Evolutionary conservation across 2,888 invertebrate species (phyloP).

Genomic region (Tinea semifulvella): DNA sequence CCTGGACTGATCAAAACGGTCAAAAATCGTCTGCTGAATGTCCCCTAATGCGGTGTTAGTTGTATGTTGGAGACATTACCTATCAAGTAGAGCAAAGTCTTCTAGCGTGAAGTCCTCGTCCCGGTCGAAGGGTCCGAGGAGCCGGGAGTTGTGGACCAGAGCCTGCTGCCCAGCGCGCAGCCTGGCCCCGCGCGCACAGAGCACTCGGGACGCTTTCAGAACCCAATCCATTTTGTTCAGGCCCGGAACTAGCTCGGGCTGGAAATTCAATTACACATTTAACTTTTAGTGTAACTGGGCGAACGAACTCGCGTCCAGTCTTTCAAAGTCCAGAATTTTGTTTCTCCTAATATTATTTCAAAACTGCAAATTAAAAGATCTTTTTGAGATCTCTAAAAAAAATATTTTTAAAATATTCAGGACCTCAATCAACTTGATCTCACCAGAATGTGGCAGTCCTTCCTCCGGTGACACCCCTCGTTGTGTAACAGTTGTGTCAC

Average conservation of each 20-base stretch:
- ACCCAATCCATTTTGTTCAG: constrained; percentile 71
- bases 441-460: constrained; percentile 67
- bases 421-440: not conserved
- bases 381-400: too few relatives aligned
- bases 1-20: too few relatives aligned
- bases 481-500: constrained; percentile 66
- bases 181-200: constrained; percentile 75
- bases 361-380: too few relatives aligned
- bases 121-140: constrained; percentile 82
- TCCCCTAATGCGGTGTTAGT: too few relatives aligned
- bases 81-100: constrained; percentile 90
- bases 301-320: too few relatives aligned
- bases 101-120: constrained; percentile 83
- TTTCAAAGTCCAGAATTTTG: too few relatives aligned
- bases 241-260: constrained; percentile 62
- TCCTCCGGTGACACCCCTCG: constrained; percentile 61
- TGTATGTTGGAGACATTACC: too few relatives aligned
- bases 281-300: too few relatives aligned
- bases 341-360: too few relatives aligned
- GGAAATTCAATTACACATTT: too few relatives aligned
- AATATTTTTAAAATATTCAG: too few relatives aligned
- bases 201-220: constrained; percentile 72
- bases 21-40: too few relatives aligned
- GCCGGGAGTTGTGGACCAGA: constrained; percentile 87
- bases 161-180: constrained; percentile 73